Evolutionary conservation across 37 sponge, comb jelly and placozoan genomes (phyloP), one percentile per base, ranked within the genome.

Genomic region (Axinella damicornis): DNA sequence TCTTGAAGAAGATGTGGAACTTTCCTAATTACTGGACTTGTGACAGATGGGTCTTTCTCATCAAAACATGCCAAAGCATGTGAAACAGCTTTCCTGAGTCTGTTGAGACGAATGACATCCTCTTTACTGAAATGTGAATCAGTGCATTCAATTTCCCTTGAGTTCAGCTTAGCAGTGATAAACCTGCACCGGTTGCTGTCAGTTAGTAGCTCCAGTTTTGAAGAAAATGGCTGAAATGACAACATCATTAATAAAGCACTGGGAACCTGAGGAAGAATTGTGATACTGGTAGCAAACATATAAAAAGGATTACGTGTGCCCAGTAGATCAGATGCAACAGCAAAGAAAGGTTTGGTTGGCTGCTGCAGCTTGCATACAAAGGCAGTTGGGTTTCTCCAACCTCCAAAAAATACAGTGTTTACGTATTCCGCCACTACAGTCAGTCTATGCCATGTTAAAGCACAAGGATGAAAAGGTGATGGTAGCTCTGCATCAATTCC

Each of bases 231-330:
- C 67, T 74, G 88, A 35, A 76, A 88, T 9, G 77, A 37, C 0
- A 88, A 62, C 2, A 88, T 30, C 69, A 82, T 81, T 28, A 68
- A 22, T 28, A 81, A 27, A 14, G 58, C 37, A 22, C 31, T 63
- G 11, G 75, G 24, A 24, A 75, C 53, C 0, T 66, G 67, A 30
- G 88, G 88, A 20, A 88, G 83, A 24, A 88, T 27, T 32, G 73
- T 76, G 9, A 88, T 53, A 9, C 58, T 57, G 12, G 25, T 20
- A 18, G 65, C 76, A 13, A 52, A 25, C 18, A 46, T 55, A n/a
- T n/a, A n/a, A n/a, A n/a, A n/a, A 2, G 37, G 14, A 2, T n/a
- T n/a, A 2, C 55, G 37, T 28, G 63, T 21, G 22, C 46, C n/a
- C 33, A 79, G 70, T 9, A 24, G 41, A 20, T 22, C 55, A 57